phyloP scores from a whole-genome alignment of 2,797 vertebrate genomes.

The Falco novaeseelandiae region DNA sequence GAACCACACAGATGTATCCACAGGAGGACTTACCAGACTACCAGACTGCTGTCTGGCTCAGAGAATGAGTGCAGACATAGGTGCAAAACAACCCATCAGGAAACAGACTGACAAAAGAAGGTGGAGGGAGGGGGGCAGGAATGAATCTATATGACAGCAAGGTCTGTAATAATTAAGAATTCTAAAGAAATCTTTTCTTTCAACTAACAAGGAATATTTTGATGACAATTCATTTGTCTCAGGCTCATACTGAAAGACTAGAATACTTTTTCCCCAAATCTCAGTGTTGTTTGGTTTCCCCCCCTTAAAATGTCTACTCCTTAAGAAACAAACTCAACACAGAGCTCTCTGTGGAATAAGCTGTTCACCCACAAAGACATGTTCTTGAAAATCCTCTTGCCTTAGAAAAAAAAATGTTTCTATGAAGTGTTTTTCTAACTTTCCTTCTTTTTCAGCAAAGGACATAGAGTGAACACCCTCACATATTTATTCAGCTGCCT shows the following conservation, averaged over 20 bases:
- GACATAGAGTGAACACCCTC: neutral
- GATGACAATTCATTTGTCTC: neutral
- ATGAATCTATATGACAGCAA: neutral
- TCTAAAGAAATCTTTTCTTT: neutral
- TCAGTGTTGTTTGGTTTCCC: neutral
- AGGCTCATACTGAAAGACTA: neutral
- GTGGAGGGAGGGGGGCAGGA: neutral
- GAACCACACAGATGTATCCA: neutral
- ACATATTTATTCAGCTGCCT: slow-evolving; percentile 17
- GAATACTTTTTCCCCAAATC: neutral
- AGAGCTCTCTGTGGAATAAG: neutral
- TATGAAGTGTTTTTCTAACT: neutral
- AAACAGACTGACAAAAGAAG: neutral
- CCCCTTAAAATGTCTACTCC: neutral
- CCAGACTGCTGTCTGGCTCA: neutral
- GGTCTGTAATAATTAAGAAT: neutral
- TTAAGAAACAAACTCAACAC: neutral
- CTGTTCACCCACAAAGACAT: neutral
- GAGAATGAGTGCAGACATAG: neutral
- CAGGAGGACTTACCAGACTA: neutral
- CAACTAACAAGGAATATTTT: neutral
- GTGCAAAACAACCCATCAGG: neutral
- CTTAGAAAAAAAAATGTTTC: neutral
- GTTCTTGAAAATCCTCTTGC: neutral
- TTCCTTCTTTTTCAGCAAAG: neutral